Conservation (phyloP, 2,888 invertebrate genomes). For the Leptinotarsa juncta region DNA sequence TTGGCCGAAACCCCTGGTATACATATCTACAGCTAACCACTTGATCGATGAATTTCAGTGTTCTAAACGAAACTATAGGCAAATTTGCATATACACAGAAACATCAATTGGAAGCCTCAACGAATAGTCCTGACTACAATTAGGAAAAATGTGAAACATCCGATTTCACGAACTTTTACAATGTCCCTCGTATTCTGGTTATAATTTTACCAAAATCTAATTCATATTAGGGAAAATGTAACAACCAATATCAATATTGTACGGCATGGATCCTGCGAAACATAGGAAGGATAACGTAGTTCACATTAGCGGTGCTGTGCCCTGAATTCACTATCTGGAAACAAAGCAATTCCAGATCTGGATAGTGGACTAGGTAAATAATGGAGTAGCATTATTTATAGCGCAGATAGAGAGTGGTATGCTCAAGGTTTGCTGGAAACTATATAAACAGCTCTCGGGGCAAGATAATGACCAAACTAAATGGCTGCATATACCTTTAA, state of each 20-base stretch:
- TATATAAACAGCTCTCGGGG: constrained; percentile 23
- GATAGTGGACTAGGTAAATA: constrained; percentile 25
- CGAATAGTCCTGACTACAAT: no score
- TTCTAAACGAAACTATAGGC: no score
- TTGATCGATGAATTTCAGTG: no score
- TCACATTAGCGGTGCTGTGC: background rate
- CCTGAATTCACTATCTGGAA: constrained; percentile 7
- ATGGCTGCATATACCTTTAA: constrained; percentile 26
- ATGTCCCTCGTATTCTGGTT: no score
- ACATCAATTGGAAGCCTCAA: no score
- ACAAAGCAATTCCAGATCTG: constrained; percentile 11
- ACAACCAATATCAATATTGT: background rate
- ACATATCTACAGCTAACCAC: no score
- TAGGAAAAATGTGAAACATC: no score
- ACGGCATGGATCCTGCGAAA: background rate
- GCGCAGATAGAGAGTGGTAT: constrained; percentile 16
- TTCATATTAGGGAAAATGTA: no score
- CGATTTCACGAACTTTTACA: no score
- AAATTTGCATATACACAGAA: no score
- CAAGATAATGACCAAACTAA: constrained; percentile 19
- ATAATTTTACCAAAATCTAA: no score
- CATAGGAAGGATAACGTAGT: background rate
- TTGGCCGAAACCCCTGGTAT: no score
- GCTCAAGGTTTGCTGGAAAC: constrained; percentile 20
- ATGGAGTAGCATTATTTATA: constrained; percentile 28